Evolutionary conservation across 2,113 vertebrate species (phyloP).

Genomic region (Mastomys natalensis): DNA sequence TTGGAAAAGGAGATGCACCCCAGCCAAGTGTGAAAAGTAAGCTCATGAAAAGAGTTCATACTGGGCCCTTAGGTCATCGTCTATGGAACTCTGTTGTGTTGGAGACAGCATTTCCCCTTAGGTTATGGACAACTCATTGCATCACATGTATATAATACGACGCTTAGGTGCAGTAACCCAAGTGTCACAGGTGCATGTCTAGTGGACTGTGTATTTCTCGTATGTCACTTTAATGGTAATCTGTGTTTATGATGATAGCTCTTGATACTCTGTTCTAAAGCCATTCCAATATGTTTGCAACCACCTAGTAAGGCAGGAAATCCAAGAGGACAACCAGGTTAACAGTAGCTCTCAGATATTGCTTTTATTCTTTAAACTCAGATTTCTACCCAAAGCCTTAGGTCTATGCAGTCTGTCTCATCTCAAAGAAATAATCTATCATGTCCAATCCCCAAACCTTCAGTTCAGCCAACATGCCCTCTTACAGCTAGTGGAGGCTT

Average conservation of each 20-base stretch:
- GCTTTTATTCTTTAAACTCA: neutral
- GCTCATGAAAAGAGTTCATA: neutral
- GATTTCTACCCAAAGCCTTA: neutral
- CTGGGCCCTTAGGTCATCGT: neutral
- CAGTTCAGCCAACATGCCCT: neutral
- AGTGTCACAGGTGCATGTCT: neutral
- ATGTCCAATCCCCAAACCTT: neutral
- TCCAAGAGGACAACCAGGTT: neutral
- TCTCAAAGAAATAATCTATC: neutral
- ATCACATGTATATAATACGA: neutral
- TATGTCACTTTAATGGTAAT: neutral
- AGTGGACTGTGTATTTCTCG: neutral
- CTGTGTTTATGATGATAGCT: neutral
- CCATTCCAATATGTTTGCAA: neutral
- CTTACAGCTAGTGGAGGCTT: neutral
- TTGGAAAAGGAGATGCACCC: neutral
- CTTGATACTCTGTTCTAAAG: constrained; percentile 5
- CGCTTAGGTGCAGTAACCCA: neutral
- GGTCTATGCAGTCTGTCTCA: neutral
- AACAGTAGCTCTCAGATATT: neutral
- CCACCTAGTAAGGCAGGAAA: neutral
- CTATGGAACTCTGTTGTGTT: neutral
- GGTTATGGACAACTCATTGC: neutral
- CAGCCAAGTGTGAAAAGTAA: neutral
- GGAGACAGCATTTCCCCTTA: neutral